These are phyloP conservation scores for Drosophila picticornis DNA, from an alignment of 2,888 invertebrate genomes.

Conservation along the genomic window DNA sequence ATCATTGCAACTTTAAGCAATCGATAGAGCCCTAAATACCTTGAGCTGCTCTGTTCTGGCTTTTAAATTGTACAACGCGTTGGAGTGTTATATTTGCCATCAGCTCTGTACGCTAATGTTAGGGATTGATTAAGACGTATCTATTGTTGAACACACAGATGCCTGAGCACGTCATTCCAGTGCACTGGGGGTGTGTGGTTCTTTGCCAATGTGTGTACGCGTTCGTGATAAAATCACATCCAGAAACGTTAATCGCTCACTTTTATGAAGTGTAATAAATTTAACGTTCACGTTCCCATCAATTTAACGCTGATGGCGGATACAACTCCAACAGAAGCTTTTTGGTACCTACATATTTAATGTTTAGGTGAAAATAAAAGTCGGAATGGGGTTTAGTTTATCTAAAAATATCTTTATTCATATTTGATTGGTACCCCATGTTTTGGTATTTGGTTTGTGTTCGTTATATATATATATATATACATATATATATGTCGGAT, in stretches of 20 bases:
- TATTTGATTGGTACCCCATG: slow-evolving; percentile 79
- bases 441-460: slow-evolving; percentile 49
- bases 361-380: slow-evolving; percentile 23
- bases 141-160: slow-evolving; percentile 72
- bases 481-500: slow-evolving; percentile 30
- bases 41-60: slow-evolving; percentile 2
- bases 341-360: not conserved
- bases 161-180: slow-evolving; percentile 57
- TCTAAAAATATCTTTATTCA: slow-evolving; percentile 80
- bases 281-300: slow-evolving; percentile 54
- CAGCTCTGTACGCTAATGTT: slow-evolving; percentile 26
- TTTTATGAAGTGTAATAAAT: slow-evolving; percentile 82
- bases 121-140: slow-evolving; percentile 79
- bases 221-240: slow-evolving; percentile 80
- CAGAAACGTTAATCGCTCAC: slow-evolving; percentile 80
- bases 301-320: slow-evolving; percentile 39
- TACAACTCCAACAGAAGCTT: not conserved
- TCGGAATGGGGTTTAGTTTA: slow-evolving; percentile 54
- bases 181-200: slow-evolving; percentile 10
- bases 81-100: slow-evolving; percentile 12
- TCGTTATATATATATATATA: slow-evolving; percentile 33
- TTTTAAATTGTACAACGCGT: slow-evolving; percentile 34
- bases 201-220: slow-evolving; percentile 1
- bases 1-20: slow-evolving; percentile 13
- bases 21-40: not conserved